Evolutionary conservation across 2,888 invertebrate species (phyloP), one percentile per base, ranked within the genome.

Genomic region (Xylota sylvarum): DNA sequence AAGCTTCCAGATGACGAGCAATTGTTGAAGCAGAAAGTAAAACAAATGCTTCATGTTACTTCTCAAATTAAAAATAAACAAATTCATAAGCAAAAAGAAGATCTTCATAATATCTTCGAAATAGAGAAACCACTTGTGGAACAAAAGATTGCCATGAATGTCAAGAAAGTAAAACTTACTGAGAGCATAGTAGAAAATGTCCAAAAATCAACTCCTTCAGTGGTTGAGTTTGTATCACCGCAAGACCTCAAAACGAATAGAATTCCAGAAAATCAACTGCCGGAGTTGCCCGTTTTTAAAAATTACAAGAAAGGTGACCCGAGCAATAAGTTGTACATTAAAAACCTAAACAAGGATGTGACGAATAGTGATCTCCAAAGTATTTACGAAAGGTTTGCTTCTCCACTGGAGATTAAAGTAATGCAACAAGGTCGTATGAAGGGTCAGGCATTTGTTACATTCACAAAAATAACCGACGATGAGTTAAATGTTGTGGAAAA

Each of bases 351-450:
- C 0, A 98, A 97, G 93, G 94, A 95, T 88, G 96, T 96, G 0
- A 94, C 94, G n/a, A 94, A 95, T 62, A 94, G 94, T 88, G 97
- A 97, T 93, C 93, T 98, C 4, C 94, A 95, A 89, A 94, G 94
- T 88, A 95, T 98, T 88, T 98, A 95, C 91, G 95, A 94, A 80
- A 93, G 95, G 67, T 98, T 96, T 90, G 90, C 93, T 3, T 90
- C 93, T 3, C 77, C 83, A 5, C 94, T 95, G 92, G 94, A 95
- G 91, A 95, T 98, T 4, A 94, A 96, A 89, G 94, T 98, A 12
- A 97, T 98, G 98, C 97, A 97, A 90, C 97, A 97, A 92, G 98
- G 98, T 0, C 94, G 97, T 90, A 98, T 98, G 98, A 98, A 98
- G 92, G 98, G 98, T 0, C 98, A 98, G 93, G 98, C 97, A 0